Base-by-base conservation (phyloP, 2,888 invertebrate species). In the Eristalis tenax region DNA sequence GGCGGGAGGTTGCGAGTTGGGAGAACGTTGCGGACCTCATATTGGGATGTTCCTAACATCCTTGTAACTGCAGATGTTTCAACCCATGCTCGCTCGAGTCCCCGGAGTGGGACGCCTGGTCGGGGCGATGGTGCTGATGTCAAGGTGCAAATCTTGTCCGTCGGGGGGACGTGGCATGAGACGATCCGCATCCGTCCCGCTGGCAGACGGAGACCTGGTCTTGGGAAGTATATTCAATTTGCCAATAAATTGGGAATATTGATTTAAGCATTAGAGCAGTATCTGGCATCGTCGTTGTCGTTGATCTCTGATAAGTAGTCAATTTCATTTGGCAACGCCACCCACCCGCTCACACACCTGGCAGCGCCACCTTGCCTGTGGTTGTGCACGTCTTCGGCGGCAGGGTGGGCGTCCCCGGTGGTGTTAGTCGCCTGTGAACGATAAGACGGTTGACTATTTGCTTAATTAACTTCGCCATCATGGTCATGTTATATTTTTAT, bases 391-490 rank as follows among this genome's bases (percentile, higher is more conserved):
- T 38, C 13, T 13, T 10, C 35, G 35, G 1, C 35, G 35, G 11
- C 0, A 11, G 35, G 35, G 38, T 38, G 38, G 13, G 13, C 13
- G 38, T 38, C 38, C 26, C 10, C 13, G 22, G 4, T 6, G 26
- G 59, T 59, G 26, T 28, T 59, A 26, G 59, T 59, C 59, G 59
- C 59, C 59, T 15, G 38, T 13, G 50, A 64, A 68, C 64, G 83
- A 83, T 83, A 83, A 87, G 87, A 87, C 69, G 69, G 73, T 70
- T 10, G 74, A 79, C 89, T 89, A 89, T 89, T 89, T 89, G 88
- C 89, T 88, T 89, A 89, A 89, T 89, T 89, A 89, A 89, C 88
- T 89, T 84, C 64, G 81, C 81, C 88, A 78, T 89, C 87, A 89
- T 89, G 87, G 88, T 70, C 81, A 77, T 89, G 83, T 89, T 86